Evolutionary conservation across 2,113 vertebrate species (phyloP), one percentile per base, ranked within the genome.

Genomic region (Amphiprion percula): DNA sequence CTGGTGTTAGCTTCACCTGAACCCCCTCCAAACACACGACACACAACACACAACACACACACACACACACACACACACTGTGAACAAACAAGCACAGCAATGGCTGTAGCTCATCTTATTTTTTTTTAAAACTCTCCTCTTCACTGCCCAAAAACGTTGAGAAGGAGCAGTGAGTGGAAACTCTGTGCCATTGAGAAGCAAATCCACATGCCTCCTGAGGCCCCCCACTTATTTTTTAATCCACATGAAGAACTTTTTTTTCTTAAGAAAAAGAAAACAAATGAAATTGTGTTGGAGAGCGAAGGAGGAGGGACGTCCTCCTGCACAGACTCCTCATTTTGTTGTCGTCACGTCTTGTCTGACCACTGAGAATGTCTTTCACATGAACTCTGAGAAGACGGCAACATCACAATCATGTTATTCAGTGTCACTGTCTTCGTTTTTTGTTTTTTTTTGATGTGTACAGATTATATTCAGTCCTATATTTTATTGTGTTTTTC

Each of bases 321-420:
- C 85, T 80, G 85, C 78, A 55, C 69, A 62, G 53, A 65, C 33
- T 37, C 33, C 1, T 37, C 33, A 6, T 30, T 4, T 74, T 11
- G 47, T 78, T n/a, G 53, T 77, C 9, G 41, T 69, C 10, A 77
- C 76, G 8, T 6, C 79, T 88, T 91, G 95, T 96, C 93, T 94
- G 95, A 97, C 96, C 96, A 97, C 97, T 97, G 97, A 96, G 97
- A 97, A 92, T 91, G 87, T 92, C 92, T 88, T 88, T 82, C 86
- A 85, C 69, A 88, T 74, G 79, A 90, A 92, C 91, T 91, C 76
- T 39, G 53, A 88, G 70, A 69, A 83, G 87, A 90, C 44, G 63
- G 63, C 80, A 79, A 75, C 87, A 69, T 74, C 78, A 86, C 82
- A 79, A 78, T 89, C 84, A 81, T 80, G 75, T 77, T 86, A 87